phyloP scores from a whole-genome alignment of 2,888 invertebrate species.

The Mesorhabditis spiculigera region DNA sequence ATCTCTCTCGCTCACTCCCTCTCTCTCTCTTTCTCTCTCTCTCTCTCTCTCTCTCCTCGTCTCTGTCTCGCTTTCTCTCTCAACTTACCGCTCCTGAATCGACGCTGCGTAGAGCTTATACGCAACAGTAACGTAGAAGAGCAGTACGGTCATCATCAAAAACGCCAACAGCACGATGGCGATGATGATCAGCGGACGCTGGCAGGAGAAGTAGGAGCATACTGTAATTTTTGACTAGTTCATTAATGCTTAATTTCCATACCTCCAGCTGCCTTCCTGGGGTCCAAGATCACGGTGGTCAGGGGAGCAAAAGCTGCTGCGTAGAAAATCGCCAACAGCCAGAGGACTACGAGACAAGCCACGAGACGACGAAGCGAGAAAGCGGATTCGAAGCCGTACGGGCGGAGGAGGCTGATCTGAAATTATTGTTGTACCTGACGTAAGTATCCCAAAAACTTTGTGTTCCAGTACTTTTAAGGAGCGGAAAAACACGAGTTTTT shows the following conservation, averaged over 20 bases:
- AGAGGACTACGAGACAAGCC: slow-evolving; percentile 17
- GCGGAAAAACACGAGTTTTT: too few species aligned
- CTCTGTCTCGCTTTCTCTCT: neutral
- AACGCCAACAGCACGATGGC: slow-evolving; percentile 32
- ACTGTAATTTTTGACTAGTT: too few species aligned
- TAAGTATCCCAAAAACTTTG: too few species aligned
- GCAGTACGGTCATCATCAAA: slow-evolving; percentile 29
- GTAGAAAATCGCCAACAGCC: slow-evolving; percentile 33
- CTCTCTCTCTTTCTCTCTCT: neutral
- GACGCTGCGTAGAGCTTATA: slow-evolving; percentile 17
- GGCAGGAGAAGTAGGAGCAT: slow-evolving; percentile 34
- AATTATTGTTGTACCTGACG: neutral
- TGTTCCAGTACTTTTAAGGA: too few species aligned
- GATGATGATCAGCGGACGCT: slow-evolving; percentile 37
- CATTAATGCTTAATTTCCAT: too few species aligned
- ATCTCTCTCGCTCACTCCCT: neutral
- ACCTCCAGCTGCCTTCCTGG: slow-evolving; percentile 20
- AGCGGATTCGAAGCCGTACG: slow-evolving; percentile 36
- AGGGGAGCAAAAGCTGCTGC: slow-evolving; percentile 34
- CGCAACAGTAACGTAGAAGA: slow-evolving; percentile 31
- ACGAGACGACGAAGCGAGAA: slow-evolving; percentile 28
- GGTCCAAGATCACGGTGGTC: slow-evolving; percentile 32
- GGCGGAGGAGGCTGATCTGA: slow-evolving; percentile 37
- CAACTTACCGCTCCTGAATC: neutral
- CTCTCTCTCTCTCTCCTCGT: neutral